phyloP scores from a whole-genome alignment of 2,113 vertebrate genomes.

The Sorex araneus region DNA sequence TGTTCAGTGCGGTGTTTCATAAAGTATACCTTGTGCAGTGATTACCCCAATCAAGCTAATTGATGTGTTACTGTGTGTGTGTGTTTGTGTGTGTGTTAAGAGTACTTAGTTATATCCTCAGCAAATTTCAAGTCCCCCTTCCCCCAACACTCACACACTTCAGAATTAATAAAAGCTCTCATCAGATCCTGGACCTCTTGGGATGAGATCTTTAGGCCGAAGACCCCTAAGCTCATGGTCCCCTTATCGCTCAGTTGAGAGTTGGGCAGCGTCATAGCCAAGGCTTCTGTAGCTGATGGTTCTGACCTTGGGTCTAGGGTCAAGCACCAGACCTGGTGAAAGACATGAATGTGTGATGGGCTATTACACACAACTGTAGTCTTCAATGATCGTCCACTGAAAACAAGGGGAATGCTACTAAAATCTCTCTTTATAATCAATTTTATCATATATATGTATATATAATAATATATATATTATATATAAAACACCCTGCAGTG shows the following conservation, averaged over 20 bases:
- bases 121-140: neutral
- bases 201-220: neutral
- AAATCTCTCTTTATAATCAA: neutral
- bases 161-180: neutral
- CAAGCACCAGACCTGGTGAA: neutral
- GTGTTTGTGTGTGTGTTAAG: neutral
- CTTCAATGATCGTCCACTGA: slow-evolving; percentile 1
- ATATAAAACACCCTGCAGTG: no score
- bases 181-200: neutral
- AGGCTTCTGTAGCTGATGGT: no score
- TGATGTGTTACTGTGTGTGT: neutral
- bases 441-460: no score
- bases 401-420: neutral
- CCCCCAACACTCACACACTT: neutral
- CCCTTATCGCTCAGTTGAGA: neutral
- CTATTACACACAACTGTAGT: neutral
- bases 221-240: neutral
- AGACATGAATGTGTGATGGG: neutral
- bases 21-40: neutral
- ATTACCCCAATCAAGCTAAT: neutral
- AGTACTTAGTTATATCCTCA: neutral
- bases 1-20: neutral
- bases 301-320: neutral
- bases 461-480: no score
- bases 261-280: neutral